Conservation (phyloP, 2,888 invertebrate genomes). For the Stegophylla sp. region DNA sequence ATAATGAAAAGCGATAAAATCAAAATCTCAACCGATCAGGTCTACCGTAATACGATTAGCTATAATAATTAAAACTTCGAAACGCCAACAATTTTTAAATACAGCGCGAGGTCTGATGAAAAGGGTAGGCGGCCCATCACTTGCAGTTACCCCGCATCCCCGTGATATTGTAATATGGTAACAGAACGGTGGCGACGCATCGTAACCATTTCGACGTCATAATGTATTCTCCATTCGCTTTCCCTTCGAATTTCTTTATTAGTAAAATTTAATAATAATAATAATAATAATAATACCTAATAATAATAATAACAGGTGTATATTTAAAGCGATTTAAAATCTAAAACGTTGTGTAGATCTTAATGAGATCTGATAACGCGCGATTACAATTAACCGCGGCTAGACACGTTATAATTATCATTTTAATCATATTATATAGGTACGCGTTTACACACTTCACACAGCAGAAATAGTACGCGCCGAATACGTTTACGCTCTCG, state of each 20-base stretch:
- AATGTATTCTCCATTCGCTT: background rate
- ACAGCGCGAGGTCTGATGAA: no score
- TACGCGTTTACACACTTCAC: conserved; percentile 26
- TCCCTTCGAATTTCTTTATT: background rate
- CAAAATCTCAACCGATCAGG: no score
- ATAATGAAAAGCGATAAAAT: no score
- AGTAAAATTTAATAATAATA: no score
- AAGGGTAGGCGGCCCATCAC: no score
- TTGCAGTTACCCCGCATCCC: no score
- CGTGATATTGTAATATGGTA: background rate
- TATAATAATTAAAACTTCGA: no score
- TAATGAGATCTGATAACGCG: conserved; percentile 49
- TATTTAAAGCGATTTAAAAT: conserved; percentile 33
- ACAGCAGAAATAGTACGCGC: conserved; percentile 6
- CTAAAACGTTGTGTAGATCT: conserved; percentile 19
- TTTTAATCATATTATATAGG: conserved; percentile 57
- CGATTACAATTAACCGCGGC: conserved; percentile 37
- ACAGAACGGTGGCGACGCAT: background rate
- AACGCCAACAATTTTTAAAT: no score
- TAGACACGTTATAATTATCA: conserved; percentile 56
- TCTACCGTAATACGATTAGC: no score
- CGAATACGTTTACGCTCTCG: background rate
- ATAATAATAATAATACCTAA: no score
- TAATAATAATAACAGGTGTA: background rate
- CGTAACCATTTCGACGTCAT: no score